phyloP scores from a whole-genome alignment of 2,888 invertebrate species.

The Heteromyza rotundicornis region DNA sequence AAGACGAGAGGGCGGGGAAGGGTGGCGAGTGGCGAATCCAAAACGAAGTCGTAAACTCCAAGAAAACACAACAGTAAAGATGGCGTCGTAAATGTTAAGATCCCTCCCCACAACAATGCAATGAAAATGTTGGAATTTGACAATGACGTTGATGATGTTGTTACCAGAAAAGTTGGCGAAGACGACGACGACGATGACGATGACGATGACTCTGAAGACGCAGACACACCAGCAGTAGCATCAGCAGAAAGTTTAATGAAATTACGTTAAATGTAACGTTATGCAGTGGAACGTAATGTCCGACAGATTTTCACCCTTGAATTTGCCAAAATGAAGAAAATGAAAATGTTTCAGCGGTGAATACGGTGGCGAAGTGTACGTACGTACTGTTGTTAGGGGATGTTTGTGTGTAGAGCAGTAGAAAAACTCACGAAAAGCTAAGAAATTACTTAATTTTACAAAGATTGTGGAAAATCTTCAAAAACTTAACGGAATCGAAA shows the following conservation, averaged over 20 bases:
- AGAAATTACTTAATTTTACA: conserved; percentile 18
- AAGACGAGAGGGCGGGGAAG: background rate
- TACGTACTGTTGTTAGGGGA: background rate
- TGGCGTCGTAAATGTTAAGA: background rate
- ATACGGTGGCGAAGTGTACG: background rate
- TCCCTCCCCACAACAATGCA: conserved; percentile 10
- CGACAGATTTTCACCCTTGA: conserved; percentile 21
- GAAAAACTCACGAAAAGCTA: background rate
- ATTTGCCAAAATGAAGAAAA: conserved; percentile 17
- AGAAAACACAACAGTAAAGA: background rate
- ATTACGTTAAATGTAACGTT: conserved; percentile 8
- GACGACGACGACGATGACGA: background rate
- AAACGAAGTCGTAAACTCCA: background rate
- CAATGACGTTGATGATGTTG: conserved; percentile 22
- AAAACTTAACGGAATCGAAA: too few species aligned
- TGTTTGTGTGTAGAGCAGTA: too few species aligned
- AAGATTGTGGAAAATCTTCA: too few species aligned
- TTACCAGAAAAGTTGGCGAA: conserved; percentile 12
- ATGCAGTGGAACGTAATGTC: conserved; percentile 11
- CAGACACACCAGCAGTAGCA: background rate
- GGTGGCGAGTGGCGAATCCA: background rate
- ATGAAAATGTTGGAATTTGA: conserved; percentile 21
- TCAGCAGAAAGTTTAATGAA: background rate
- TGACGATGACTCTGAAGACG: background rate
- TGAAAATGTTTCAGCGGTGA: conserved; percentile 5